phyloP scores from a whole-genome alignment of 2,888 invertebrate genomes.

The Chrysopilus asiliformis region DNA sequence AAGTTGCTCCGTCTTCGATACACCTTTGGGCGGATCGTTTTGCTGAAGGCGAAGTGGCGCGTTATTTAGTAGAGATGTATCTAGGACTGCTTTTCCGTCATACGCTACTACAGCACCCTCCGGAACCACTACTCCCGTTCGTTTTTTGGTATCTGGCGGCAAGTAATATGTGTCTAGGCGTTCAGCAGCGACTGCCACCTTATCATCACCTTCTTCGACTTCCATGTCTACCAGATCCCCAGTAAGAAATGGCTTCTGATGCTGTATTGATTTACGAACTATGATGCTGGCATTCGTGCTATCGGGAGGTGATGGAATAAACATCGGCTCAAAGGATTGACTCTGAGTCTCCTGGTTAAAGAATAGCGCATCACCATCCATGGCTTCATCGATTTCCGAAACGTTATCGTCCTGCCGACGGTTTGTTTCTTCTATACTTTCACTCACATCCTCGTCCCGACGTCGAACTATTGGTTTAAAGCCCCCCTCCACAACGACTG shows the following conservation, averaged over 20 bases:
- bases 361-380: conserved; percentile 33
- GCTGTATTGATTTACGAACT: conserved; percentile 22
- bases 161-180: conserved; percentile 58
- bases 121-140: conserved; percentile 23
- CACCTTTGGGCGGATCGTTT: conserved; percentile 20
- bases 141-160: conserved; percentile 47
- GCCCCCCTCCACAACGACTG: conserved; percentile 70
- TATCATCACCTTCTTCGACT: conserved; percentile 35
- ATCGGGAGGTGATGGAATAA: conserved; percentile 64
- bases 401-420: conserved; percentile 32
- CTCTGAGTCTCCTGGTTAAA: conserved; percentile 37
- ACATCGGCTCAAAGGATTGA: conserved; percentile 61
- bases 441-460: conserved; percentile 37
- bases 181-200: conserved; percentile 58
- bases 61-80: conserved; percentile 45
- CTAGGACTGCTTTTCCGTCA: conserved; percentile 62
- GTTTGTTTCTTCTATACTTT: conserved; percentile 32
- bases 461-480: conserved; percentile 56
- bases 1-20: conserved; percentile 44
- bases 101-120: conserved; percentile 55
- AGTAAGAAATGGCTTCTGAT: conserved; percentile 31
- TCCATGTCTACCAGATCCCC: conserved; percentile 29
- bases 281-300: conserved; percentile 37
- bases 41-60: conserved; percentile 29
- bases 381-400: conserved; percentile 30